Evolutionary conservation across 2,113 vertebrate species (phyloP).

Genomic region (Anarhynchus alexandrinus): DNA sequence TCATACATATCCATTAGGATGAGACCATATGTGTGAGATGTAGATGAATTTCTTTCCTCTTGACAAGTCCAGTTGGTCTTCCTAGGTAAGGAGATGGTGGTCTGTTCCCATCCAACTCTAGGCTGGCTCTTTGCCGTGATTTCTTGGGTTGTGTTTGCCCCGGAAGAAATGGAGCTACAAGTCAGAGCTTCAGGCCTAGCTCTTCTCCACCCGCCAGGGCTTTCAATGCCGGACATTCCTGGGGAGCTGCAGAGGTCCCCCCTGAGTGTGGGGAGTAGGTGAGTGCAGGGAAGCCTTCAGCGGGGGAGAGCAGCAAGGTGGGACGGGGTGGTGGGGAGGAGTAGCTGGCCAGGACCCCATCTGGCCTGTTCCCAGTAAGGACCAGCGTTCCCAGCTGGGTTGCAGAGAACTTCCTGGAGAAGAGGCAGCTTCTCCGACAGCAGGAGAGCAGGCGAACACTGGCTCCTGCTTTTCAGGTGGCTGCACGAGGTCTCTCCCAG

Average conservation of each 20-base stretch:
- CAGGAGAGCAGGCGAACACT: rapidly evolving
- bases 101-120: constrained; percentile 59
- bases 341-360: neutral
- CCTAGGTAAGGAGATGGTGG: constrained; percentile 62
- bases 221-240: rapidly evolving
- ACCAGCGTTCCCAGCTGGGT: neutral
- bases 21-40: constrained; percentile 67
- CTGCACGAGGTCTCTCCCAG: neutral
- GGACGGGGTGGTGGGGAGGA: neutral
- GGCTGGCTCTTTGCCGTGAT: constrained; percentile 46
- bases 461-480: neutral
- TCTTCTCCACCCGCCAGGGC: rapidly evolving
- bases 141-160: constrained; percentile 9
- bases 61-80: constrained; percentile 70
- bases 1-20: constrained; percentile 67
- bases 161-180: neutral
- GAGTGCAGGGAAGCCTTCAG: neutral
- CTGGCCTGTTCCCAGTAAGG: neutral
- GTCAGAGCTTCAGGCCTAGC: neutral
- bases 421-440: neutral
- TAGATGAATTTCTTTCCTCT: constrained; percentile 66
- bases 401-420: neutral
- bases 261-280: rapidly evolving
- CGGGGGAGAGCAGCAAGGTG: rapidly evolving
- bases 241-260: neutral